Conservation (phyloP, 1,140 invertebrate genomes). For the Conus ventricosus region DNA sequence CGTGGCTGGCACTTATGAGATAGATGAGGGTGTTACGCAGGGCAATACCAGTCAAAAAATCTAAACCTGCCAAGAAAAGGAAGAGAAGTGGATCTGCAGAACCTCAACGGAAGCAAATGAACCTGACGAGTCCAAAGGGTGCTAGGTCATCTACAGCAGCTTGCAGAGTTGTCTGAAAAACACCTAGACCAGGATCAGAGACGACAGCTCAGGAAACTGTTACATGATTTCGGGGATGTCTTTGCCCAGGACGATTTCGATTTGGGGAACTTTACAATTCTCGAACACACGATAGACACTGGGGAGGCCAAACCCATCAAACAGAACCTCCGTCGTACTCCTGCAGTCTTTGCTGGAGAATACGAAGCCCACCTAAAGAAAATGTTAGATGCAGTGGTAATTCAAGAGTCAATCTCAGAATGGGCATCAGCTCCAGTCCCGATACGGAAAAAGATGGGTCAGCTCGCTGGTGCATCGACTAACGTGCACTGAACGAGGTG, state of each 20-base stretch:
- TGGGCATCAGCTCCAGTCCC: conserved; percentile 52
- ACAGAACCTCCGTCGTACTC: conserved; percentile 34
- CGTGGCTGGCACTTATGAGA: too few species aligned
- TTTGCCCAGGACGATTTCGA: conserved; percentile 50
- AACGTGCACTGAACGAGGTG: conserved; percentile 72
- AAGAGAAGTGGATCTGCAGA: too few species aligned
- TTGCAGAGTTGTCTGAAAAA: too few species aligned
- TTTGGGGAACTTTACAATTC: conserved; percentile 35
- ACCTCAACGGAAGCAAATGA: too few species aligned
- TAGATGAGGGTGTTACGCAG: too few species aligned
- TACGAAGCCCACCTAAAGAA: conserved; percentile 35
- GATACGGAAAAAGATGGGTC: conserved; percentile 75
- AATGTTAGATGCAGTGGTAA: conserved; percentile 46
- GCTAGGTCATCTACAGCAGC: too few species aligned
- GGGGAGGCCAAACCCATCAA: conserved; percentile 32
- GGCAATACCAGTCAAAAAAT: too few species aligned
- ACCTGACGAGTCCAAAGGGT: too few species aligned
- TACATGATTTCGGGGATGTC: conserved; percentile 40
- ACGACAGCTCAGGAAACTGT: background rate
- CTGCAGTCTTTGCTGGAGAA: conserved; percentile 39
- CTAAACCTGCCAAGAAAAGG: too few species aligned
- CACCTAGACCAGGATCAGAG: background rate
- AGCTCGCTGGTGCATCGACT: conserved; percentile 75
- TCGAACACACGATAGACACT: conserved; percentile 47
- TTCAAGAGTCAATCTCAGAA: conserved; percentile 37